Evolutionary conservation across 2,113 vertebrate genomes (phyloP), one percentile per base, ranked within the genome.

Genomic region (Xenotilapia leptura): DNA sequence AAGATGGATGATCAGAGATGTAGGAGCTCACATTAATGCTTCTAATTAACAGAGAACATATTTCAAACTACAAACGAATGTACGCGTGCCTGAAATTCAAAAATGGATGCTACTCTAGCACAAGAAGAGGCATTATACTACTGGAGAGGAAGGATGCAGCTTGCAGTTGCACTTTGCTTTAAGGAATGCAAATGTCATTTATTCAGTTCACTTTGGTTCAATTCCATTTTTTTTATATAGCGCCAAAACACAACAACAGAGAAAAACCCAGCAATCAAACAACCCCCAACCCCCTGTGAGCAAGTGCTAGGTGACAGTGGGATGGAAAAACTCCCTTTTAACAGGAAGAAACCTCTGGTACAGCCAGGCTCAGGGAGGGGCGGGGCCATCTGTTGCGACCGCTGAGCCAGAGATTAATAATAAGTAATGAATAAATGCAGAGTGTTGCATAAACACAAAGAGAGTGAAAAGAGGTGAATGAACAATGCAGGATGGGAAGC

Each of bases 21-120:
- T 84, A 83, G 58, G 73, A 89, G 83, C 88, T 88, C 83, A 90
- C 81, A 86, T 88, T 92, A 87, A 92, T 85, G 83, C 36, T 42
- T 77, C 83, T 93, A 94, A 93, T 94, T 92, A 94, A 89, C 82
- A 79, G 14, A 90, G 87, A 93, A 87, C 85, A 86, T 86, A 88
- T 92, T 90, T 89, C 89, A 89, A 86, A 88, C 80, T 93, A 90
- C 89, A 93, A 82, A 90, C 53, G 9, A 54, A 81, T 7, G 26
- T 13, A 47, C 47, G 49, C 26, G 70, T 92, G 89, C 15, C 82
- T 84, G 40, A 92, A 90, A 87, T 90, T 62, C 38, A 5, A 19
- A 92, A 89, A 80, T 45, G 5, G 47, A 42, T 80, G 11, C 19
- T 56, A 45, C 19, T 79, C 42, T 83, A 53, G 47, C 54, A 31